Percentiles rank a stretch among this genome's conserved stretches.
Conservation (phyloP, 2,113 vertebrate genomes). For the Porphyrio hochstetteri region DNA sequence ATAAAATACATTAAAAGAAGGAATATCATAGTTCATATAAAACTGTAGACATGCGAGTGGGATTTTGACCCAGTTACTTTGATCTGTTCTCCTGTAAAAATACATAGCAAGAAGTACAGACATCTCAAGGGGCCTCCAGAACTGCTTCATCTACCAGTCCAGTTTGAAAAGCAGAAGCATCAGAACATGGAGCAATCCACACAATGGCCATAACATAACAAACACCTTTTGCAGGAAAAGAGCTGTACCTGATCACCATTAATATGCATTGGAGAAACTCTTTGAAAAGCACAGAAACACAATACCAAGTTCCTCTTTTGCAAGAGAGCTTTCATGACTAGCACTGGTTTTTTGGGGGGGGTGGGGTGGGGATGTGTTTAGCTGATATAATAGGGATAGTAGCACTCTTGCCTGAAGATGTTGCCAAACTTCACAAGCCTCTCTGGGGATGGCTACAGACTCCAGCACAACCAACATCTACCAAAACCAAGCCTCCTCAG, state of each 20-base stretch:
- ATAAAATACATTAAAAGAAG: neutral
- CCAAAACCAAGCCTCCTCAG: neutral
- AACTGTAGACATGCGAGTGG: neutral
- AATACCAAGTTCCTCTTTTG: neutral
- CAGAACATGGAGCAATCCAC: neutral
- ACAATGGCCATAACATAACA: accelerated
- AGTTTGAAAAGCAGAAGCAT: neutral
- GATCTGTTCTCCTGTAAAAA: neutral
- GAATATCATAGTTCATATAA: neutral
- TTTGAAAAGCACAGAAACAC: neutral
- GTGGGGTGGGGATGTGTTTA: no score
- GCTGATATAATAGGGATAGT: neutral
- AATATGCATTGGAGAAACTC: neutral
- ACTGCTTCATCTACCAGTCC: neutral
- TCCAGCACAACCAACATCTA: neutral
- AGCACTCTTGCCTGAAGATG: neutral
- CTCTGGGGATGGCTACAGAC: neutral
- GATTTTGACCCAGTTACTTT: neutral
- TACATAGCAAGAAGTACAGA: neutral
- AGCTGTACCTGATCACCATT: neutral
- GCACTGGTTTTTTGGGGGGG: neutral
- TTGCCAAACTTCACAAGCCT: neutral
- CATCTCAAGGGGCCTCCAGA: neutral
- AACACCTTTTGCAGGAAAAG: neutral
- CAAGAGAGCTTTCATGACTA: neutral